A percentile compares a stretch with the other conserved stretches of the same genome.
These are phyloP conservation scores for Brassicogethes aeneus DNA, from an alignment of 2,888 invertebrate species.

Conservation along the genomic window DNA sequence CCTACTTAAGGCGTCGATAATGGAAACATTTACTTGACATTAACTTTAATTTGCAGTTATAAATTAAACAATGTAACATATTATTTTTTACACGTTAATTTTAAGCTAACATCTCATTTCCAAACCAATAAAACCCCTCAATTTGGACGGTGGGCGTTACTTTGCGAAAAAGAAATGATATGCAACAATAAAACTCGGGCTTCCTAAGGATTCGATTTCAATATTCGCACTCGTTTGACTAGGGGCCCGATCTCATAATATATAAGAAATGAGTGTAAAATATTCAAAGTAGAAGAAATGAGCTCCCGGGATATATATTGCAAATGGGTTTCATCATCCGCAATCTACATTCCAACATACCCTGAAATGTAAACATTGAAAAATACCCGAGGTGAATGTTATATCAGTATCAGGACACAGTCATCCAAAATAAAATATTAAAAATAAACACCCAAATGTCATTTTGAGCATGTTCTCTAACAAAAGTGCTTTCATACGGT, in stretches of 20 bases:
- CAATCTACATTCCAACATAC: conserved; percentile 40
- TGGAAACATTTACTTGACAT: too few relatives aligned
- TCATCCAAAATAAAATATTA: not conserved
- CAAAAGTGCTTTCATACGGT: too few relatives aligned
- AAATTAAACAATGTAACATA: too few relatives aligned
- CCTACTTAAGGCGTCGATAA: too few relatives aligned
- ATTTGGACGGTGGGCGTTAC: not conserved
- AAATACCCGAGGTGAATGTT: conserved; percentile 39
- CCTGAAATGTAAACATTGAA: conserved; percentile 40
- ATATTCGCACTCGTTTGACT: not conserved
- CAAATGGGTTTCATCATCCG: conserved; percentile 37
- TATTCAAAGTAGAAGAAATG: conserved; percentile 25
- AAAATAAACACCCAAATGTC: too few relatives aligned
- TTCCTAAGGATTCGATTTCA: not conserved
- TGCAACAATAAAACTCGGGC: not conserved
- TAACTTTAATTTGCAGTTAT: too few relatives aligned
- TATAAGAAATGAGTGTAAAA: conserved; percentile 18
- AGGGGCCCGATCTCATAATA: too few relatives aligned
- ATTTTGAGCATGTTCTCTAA: too few relatives aligned
- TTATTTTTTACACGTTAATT: too few relatives aligned
- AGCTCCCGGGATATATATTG: conserved; percentile 30
- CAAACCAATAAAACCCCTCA: too few relatives aligned
- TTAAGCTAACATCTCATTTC: too few relatives aligned
- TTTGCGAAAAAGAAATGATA: not conserved
- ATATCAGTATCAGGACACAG: conserved; percentile 27